phyloP scores from a whole-genome alignment of 1,140 invertebrate genomes.

The Lamellibrachia luymesi region DNA sequence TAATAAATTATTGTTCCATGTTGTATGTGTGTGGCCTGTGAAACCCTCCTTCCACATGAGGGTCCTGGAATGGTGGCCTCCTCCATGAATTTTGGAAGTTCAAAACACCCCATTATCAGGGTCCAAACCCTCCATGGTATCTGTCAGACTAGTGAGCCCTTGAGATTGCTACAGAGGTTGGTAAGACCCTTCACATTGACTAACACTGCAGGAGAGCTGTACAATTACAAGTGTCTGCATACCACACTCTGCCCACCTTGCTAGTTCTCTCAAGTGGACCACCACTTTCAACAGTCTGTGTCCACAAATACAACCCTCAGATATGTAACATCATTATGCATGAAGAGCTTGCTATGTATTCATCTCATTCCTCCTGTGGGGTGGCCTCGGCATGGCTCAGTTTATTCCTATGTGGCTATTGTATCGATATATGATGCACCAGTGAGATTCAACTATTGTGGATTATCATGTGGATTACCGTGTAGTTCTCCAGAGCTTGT shows the following conservation, averaged over 20 bases:
- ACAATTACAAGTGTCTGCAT: background rate
- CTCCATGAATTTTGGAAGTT: no score
- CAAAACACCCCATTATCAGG: no score
- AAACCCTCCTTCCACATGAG: no score
- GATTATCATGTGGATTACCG: background rate
- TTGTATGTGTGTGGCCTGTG: no score
- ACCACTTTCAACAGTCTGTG: background rate
- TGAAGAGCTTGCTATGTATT: background rate
- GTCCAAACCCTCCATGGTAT: no score
- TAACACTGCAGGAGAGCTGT: background rate
- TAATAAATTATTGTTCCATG: no score
- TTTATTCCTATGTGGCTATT: background rate
- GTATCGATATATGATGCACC: background rate
- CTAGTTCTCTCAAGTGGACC: background rate
- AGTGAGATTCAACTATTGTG: background rate
- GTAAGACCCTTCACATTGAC: background rate
- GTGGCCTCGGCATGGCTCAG: no score
- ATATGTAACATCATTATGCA: background rate
- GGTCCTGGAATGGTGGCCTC: no score
- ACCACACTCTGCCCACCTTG: background rate
- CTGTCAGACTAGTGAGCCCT: background rate
- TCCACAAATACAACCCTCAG: background rate
- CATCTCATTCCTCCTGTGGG: background rate
- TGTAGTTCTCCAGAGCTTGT: background rate
- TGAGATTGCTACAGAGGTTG: background rate